These are phyloP conservation scores for Leucoraja erinaceus DNA, from an alignment of 2,113 vertebrate genomes.

Conservation along the genomic window DNA sequence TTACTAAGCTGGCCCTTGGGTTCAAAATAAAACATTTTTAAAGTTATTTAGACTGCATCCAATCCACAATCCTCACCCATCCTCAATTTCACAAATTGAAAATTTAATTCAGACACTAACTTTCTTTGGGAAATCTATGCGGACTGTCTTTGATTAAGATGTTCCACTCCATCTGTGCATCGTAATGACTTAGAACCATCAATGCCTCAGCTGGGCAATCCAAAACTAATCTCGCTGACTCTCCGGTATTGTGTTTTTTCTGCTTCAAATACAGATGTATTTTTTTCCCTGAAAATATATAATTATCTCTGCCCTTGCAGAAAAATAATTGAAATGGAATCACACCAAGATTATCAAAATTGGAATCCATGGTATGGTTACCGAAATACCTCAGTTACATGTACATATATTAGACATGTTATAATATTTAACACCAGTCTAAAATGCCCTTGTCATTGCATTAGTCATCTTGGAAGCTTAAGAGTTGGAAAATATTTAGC, in stretches of 20 bases:
- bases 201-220: neutral
- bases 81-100: no score
- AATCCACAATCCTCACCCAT: no score
- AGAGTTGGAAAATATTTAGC: conserved; percentile 19
- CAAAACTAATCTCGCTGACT: neutral
- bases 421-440: neutral
- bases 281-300: neutral
- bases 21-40: no score
- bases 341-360: neutral
- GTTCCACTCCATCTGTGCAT: neutral
- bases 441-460: neutral
- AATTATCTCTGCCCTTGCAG: neutral
- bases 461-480: conserved; percentile 18
- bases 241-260: no score
- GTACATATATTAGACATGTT: neutral
- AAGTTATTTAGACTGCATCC: no score
- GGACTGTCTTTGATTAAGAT: no score
- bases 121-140: no score
- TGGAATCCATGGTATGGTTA: neutral
- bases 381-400: neutral
- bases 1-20: no score
- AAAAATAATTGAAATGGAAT: neutral
- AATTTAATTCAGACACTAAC: no score
- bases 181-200: neutral
- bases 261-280: neutral